Evolutionary conservation across 2,888 invertebrate species (phyloP).

Genomic region (Meliscaeva auricollis): DNA sequence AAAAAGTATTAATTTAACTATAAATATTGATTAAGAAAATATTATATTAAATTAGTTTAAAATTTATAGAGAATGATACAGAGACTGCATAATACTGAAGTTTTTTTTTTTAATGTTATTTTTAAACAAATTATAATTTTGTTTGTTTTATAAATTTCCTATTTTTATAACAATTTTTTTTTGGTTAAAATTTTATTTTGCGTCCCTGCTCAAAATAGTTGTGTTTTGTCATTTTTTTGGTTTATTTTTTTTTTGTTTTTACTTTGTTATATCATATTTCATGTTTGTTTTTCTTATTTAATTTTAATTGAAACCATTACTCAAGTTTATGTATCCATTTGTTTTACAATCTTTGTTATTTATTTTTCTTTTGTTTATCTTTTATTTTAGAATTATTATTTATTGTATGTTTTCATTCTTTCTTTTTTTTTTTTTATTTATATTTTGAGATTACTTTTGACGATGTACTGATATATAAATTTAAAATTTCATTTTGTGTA

Average conservation of each 20-base stretch:
- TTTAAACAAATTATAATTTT: conserved; percentile 8
- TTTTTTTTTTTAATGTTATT: background rate
- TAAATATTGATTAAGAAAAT: background rate
- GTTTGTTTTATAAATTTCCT: conserved; percentile 44
- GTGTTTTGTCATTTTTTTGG: conserved; percentile 49
- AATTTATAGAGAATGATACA: conserved; percentile 29
- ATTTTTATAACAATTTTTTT: conserved; percentile 55
- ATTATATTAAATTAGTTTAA: background rate
- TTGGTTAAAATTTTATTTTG: conserved; percentile 73
- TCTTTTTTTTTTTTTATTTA: background rate
- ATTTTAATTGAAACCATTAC: conserved; percentile 73
- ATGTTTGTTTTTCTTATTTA: conserved; percentile 71
- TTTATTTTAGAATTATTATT: conserved; percentile 76
- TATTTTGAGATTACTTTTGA: conserved; percentile 38
- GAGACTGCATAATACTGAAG: conserved; percentile 67
- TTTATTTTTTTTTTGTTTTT: conserved; percentile 14
- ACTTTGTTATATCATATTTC: conserved; percentile 30
- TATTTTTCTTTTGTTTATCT: conserved; percentile 50
- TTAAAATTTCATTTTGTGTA: conserved; percentile 50
- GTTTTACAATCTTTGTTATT: conserved; percentile 58
- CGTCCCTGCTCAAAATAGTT: conserved; percentile 77
- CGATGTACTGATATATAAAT: conserved; percentile 57
- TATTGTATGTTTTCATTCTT: conserved; percentile 71
- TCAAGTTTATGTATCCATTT: conserved; percentile 72
- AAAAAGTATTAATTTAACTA: conserved; percentile 30